Evolutionary conservation across 2,888 invertebrate genomes (phyloP), one percentile per base, ranked within the genome.

Genomic region (Dynastes maya): DNA sequence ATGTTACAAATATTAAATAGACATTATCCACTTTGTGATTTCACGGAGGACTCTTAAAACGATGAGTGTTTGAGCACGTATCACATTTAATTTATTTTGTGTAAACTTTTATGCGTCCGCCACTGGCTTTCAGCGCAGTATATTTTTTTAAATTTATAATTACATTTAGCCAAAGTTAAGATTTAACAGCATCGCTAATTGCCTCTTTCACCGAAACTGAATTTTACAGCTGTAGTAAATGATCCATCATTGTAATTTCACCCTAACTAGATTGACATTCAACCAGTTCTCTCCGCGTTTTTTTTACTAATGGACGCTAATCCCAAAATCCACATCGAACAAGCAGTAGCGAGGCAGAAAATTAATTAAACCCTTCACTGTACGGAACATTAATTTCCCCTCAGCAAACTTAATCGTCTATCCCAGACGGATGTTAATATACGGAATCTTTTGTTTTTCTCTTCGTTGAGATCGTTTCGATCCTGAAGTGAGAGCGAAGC

Each of bases 321-420:
- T 64, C 32, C 64, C 32, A 64, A 64, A 2, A 64, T 64, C 64
- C 32, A 29, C 64, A 22, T 13, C 29, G 64, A 55, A 6, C 32
- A 1, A 29, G 9, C 32, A n/a, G 64, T 29, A n/a, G 64, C 64
- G 16, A 55, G 13, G 55, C 29, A 27, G 64, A 37, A 64, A 64
- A 64, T 64, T 64, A 64, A 64, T 64, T 37, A 64, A 64, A 64
- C 32, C 29, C n/a, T 27, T 13, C 32, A 13, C 32, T n/a, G 13
- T 32, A 64, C 32, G 64, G 64, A 27, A 64, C 64, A 29, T 64
- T 64, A 37, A 29, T 64, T 61, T 61, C 29, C 32, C 61, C 61
- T n/a, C 13, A 64, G 16, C 55, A 16, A n/a, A 16, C 16, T 55
- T 13, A 55, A n/a, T 55, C 55, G 55, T 16, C 55, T 55, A 55